These are phyloP conservation scores for Lasioglossum villosulum DNA, from an alignment of 2,888 invertebrate species.

Conservation along the genomic window DNA sequence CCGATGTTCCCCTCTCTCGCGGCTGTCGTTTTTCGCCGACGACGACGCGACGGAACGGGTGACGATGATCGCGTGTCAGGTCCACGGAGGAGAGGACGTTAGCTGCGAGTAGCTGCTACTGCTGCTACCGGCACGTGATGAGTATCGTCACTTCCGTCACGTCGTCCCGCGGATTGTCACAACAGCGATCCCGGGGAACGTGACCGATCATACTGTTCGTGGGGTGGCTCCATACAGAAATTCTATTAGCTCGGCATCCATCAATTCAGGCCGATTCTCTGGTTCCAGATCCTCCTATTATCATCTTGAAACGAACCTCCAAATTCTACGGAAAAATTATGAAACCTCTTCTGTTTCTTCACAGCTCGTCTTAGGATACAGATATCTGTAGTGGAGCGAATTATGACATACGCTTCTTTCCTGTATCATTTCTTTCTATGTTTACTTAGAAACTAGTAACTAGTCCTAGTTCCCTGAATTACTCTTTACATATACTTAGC, in stretches of 20 bases:
- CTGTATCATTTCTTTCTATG: no score
- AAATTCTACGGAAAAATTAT: no score
- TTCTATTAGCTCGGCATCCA: background rate
- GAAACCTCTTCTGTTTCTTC: background rate
- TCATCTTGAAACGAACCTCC: no score
- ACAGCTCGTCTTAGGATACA: no score
- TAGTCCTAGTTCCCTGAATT: no score
- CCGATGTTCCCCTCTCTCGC: constrained; percentile 18
- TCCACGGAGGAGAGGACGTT: constrained; percentile 42
- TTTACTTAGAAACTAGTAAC: no score
- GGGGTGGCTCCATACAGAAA: background rate
- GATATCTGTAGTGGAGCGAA: no score
- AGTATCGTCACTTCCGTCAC: constrained; percentile 13
- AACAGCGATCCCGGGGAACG: constrained; percentile 24
- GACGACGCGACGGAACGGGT: constrained; percentile 26
- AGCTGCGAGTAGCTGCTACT: constrained; percentile 19
- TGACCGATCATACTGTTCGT: background rate
- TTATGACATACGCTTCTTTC: no score
- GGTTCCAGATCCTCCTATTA: background rate
- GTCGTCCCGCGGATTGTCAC: constrained; percentile 43
- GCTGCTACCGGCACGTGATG: constrained; percentile 37
- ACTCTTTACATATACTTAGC: no score
- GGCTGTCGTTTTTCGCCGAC: constrained; percentile 39
- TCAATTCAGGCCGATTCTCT: background rate
- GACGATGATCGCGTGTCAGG: constrained; percentile 66